Conservation (phyloP, 1,140 invertebrate species). For the Polypedilum vanderplanki region DNA sequence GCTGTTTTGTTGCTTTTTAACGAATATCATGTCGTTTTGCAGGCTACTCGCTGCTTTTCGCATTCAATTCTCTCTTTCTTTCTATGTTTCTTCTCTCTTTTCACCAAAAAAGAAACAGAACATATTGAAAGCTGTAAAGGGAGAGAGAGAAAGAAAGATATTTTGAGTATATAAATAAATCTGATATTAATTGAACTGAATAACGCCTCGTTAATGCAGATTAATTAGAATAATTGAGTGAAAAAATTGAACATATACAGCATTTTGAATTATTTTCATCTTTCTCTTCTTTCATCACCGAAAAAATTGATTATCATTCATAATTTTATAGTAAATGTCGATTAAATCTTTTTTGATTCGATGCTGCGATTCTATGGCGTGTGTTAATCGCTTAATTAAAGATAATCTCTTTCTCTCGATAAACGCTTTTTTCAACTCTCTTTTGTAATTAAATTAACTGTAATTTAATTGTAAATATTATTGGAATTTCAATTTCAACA, state of each 20-base stretch:
- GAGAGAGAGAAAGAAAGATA: too few relatives aligned
- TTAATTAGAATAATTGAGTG: slow-evolving; percentile 4
- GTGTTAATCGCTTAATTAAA: slow-evolving; percentile 13
- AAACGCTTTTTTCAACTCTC: background rate
- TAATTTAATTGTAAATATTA: background rate
- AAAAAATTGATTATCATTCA: background rate
- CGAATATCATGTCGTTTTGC: background rate
- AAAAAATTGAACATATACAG: background rate
- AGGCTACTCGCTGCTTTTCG: slow-evolving; percentile 3
- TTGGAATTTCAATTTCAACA: too few relatives aligned
- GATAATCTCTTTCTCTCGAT: background rate
- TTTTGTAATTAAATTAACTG: background rate
- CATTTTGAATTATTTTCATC: background rate
- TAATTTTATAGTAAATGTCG: background rate
- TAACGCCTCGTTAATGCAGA: slow-evolving; percentile 16
- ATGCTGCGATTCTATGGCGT: background rate
- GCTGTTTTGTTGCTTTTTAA: background rate
- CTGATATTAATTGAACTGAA: background rate
- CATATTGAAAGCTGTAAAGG: too few relatives aligned
- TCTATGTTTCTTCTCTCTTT: background rate
- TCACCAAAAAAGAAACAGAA: background rate
- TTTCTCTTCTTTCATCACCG: background rate
- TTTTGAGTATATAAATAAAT: background rate
- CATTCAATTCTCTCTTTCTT: slow-evolving; percentile 6
- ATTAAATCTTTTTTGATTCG: background rate